Base-by-base conservation (phyloP, 2,797 vertebrate genomes). In the Tenualosa thibaudeaui region DNA sequence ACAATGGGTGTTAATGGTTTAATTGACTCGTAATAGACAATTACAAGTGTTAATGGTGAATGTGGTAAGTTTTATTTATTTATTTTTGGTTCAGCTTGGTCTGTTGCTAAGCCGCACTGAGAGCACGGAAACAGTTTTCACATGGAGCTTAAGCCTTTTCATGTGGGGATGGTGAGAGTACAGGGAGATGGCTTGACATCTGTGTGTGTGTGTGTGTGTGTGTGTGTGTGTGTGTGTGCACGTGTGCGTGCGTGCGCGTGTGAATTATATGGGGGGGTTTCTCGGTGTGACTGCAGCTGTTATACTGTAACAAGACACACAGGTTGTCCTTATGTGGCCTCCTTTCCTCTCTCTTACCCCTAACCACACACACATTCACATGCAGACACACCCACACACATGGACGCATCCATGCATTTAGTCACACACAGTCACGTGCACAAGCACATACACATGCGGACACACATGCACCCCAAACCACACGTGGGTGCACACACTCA, bases 241-340 rank as follows among this genome's bases (percentile, higher is more conserved):
- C 31, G 62, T 68, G 62, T 68, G 62, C 31, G 68, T 40, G 68
- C 7, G 71, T 46, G 71, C 9, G 62, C 37, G 62, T 40, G 40
- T 81, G 68, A 24, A 84, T 19, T 49, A 49, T 5, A 49, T 5
- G 46, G 46, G 40, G 17, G 13, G 84, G 75, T 86, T 58, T 50
- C 78, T 85, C 54, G 56, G 60, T 50, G 62, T 1, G 51, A 85
- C 31, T 60, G 83, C 81, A 81, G 83, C 86, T 86, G 84, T 87
- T 40, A 58, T 60, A 78, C 43, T 60, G 78, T 85, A 90, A 89
- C 84, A 86, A 82, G 82, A 89, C 81, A 85, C 87, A 84, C 81
- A 82, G 82, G 83, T 81, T 88, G 86, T 87, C 85, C 84, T 87
- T 53, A 22, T 58, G 56, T 84, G 51, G 83, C 85, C 82, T 78